These are phyloP conservation scores for Drosophila albomicans DNA, from an alignment of 1,140 invertebrate genomes.

Conservation along the genomic window DNA sequence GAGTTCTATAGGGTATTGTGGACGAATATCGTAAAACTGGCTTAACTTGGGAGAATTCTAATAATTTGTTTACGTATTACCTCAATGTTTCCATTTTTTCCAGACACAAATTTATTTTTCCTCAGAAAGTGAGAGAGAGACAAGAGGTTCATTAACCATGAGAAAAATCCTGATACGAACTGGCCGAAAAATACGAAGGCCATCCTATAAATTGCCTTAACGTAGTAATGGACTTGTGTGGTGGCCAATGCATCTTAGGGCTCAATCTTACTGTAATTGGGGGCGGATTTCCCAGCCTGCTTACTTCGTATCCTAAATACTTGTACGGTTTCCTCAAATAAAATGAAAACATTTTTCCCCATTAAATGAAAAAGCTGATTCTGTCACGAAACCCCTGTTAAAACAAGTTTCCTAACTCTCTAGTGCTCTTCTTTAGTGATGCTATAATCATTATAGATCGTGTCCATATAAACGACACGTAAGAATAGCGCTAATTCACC, in stretches of 20 bases:
- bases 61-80: constrained; percentile 11
- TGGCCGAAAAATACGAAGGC: too few species aligned
- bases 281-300: constrained; percentile 8
- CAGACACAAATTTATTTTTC: too few species aligned
- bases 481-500: too few species aligned
- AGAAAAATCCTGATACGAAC: too few species aligned
- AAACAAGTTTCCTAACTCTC: neutral
- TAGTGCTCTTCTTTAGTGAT: too few species aligned
- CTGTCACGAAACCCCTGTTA: constrained; percentile 14
- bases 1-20: constrained; percentile 9
- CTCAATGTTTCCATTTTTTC: too few species aligned
- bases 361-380: constrained; percentile 12
- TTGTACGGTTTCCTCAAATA: constrained; percentile 1
- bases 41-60: constrained; percentile 3
- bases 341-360: constrained; percentile 15
- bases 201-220: too few species aligned
- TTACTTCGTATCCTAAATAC: constrained; percentile 21
- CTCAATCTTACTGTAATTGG: constrained; percentile 3
- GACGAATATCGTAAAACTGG: constrained; percentile 16
- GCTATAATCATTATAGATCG: too few species aligned
- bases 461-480: too few species aligned
- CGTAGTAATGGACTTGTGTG: neutral
- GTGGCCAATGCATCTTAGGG: constrained; percentile 1
- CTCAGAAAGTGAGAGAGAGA: too few species aligned
- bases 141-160: too few species aligned